phyloP scores from a whole-genome alignment of 2,113 vertebrate species.

The Cacatua alba region DNA sequence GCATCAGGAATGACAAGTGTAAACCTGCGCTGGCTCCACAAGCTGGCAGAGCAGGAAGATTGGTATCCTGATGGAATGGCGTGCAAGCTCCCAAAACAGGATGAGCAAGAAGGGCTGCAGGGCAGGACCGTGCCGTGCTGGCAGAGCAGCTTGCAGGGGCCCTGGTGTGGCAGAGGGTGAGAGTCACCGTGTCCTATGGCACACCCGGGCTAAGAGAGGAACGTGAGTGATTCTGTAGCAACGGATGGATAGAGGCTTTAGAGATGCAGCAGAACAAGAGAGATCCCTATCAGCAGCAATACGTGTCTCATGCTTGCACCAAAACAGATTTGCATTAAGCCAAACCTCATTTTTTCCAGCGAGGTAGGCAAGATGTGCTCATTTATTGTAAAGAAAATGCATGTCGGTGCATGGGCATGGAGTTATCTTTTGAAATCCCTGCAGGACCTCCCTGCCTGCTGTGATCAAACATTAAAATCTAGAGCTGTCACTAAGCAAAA shows the following conservation, averaged over 20 bases:
- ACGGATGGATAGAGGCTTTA: background rate
- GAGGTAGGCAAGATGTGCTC: background rate
- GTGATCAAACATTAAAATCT: conserved; percentile 42
- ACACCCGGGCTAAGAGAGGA: fast-evolving
- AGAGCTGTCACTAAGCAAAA: conserved; percentile 43
- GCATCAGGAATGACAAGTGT: fast-evolving
- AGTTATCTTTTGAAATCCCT: conserved; percentile 12
- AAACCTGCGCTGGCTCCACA: fast-evolving
- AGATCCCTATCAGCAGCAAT: background rate
- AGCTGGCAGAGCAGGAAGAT: background rate
- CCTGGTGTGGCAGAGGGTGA: fast-evolving
- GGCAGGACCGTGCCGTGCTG: fast-evolving
- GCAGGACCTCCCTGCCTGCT: conserved; percentile 56
- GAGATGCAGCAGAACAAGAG: background rate
- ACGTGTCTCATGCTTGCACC: background rate
- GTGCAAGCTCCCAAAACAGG: background rate
- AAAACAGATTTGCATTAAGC: background rate
- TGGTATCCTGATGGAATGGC: fast-evolving
- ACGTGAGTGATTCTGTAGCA: fast-evolving
- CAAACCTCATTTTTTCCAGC: background rate
- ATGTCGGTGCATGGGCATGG: background rate
- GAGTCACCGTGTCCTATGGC: background rate
- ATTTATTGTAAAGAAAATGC: background rate
- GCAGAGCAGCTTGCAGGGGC: background rate
- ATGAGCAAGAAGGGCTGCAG: background rate